These are phyloP conservation scores for Callinectes sapidus DNA, from an alignment of 2,888 invertebrate species.

Conservation along the genomic window DNA sequence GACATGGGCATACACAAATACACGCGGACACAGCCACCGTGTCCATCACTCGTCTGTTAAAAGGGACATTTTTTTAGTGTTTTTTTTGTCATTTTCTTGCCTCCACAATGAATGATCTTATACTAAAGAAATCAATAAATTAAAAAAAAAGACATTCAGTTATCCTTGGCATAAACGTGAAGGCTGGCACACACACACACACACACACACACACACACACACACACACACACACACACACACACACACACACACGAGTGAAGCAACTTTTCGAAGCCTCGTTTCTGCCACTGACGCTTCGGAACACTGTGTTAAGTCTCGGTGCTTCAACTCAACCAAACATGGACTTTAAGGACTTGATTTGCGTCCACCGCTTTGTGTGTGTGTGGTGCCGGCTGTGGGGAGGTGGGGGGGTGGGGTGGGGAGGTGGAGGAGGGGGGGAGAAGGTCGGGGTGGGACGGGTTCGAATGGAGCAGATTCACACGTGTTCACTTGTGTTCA, in stretches of 20 bases:
- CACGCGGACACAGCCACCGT: not conserved
- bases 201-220: slow-evolving; percentile 45
- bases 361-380: slow-evolving; percentile 21
- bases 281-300: slow-evolving; percentile 22
- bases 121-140: not conserved
- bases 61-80: not conserved
- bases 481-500: not conserved
- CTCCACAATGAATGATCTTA: not conserved
- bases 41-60: not conserved
- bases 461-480: not conserved
- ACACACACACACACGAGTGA: not conserved
- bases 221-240: slow-evolving; percentile 42
- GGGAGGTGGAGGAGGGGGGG: not conserved
- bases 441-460: slow-evolving; percentile 6
- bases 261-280: slow-evolving; percentile 20
- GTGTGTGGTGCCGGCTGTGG: slow-evolving; percentile 73
- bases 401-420: not conserved
- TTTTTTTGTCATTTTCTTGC: not conserved
- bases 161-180: not conserved
- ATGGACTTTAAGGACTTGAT: slow-evolving; percentile 11
- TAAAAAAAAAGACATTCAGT: not conserved
- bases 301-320: not conserved
- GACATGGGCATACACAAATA: slow-evolving; percentile 28
- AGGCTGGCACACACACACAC: slow-evolving; percentile 41
- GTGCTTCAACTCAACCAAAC: not conserved